phyloP scores from a whole-genome alignment of 2,113 vertebrate genomes.

The Psilopogon haemacephalus region DNA sequence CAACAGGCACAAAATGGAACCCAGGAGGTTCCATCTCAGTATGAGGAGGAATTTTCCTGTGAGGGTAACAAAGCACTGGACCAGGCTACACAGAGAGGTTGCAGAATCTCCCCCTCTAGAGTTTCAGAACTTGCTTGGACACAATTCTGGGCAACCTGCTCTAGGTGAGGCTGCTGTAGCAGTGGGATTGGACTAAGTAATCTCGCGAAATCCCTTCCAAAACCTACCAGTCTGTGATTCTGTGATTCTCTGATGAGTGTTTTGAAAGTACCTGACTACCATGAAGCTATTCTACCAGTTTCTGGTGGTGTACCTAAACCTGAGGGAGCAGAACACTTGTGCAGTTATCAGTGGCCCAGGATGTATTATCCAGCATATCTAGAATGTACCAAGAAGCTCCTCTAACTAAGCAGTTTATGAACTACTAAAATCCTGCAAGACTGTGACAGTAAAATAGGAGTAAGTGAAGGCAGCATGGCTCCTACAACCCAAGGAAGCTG shows the following conservation, averaged over 20 bases:
- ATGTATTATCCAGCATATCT: neutral
- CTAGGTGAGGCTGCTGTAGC: neutral
- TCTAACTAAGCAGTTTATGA: neutral
- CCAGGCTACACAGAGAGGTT: neutral
- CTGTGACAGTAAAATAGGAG: neutral
- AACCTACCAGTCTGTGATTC: neutral
- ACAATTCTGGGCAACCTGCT: neutral
- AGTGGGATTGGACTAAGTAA: neutral
- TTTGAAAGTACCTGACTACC: neutral
- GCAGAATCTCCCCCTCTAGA: neutral
- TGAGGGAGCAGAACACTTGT: neutral
- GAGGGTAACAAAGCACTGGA: neutral
- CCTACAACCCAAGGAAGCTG: neutral
- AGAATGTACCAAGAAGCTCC: neutral
- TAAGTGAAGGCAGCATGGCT: neutral
- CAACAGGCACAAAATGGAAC: neutral
- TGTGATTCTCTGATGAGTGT: neutral
- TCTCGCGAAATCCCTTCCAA: neutral
- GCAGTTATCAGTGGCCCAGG: neutral
- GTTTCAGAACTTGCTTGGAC: neutral
- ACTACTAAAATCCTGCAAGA: neutral
- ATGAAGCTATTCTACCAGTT: neutral
- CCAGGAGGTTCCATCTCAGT: neutral
- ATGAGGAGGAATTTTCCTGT: neutral
- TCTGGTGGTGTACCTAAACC: neutral